These are phyloP conservation scores for Atlantisia rogersi DNA, from an alignment of 2,113 vertebrate genomes.

Conservation along the genomic window DNA sequence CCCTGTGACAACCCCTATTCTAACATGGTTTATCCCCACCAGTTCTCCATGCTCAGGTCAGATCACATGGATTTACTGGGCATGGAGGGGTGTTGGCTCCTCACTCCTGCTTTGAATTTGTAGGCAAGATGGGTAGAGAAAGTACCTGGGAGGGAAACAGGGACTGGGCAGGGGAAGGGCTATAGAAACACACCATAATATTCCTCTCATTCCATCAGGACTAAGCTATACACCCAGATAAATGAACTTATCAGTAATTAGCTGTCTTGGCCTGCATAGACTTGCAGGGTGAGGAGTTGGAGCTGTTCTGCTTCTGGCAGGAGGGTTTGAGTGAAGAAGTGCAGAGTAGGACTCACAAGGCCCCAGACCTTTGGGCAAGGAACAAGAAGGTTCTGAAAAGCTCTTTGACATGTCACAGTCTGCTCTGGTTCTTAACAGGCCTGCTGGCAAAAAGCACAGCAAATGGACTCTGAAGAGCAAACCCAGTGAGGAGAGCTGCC, in stretches of 20 bases:
- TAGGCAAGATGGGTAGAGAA: not conserved
- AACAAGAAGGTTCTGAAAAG: not conserved
- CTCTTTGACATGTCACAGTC: not conserved
- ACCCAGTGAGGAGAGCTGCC: not conserved
- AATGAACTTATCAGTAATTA: not conserved
- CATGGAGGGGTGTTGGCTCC: not conserved
- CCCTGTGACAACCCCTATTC: not conserved
- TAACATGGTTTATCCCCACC: not conserved
- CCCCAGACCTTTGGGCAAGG: not conserved
- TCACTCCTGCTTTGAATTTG: not conserved
- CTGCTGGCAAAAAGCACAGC: not conserved
- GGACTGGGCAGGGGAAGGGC: not conserved
- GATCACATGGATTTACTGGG: not conserved
- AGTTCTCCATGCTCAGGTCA: not conserved
- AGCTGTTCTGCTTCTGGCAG: not conserved
- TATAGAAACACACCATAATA: not conserved
- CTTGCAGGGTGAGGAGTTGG: not conserved
- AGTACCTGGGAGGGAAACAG: accelerated
- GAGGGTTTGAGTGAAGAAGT: not conserved
- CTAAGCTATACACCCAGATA: not conserved
- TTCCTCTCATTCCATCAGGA: not conserved
- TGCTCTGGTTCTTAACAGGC: not conserved
- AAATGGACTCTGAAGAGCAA: not conserved
- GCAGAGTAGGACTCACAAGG: not conserved
- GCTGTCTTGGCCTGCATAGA: not conserved